Conservation (phyloP, 2,888 invertebrate genomes). For the Drosophila colorata region DNA sequence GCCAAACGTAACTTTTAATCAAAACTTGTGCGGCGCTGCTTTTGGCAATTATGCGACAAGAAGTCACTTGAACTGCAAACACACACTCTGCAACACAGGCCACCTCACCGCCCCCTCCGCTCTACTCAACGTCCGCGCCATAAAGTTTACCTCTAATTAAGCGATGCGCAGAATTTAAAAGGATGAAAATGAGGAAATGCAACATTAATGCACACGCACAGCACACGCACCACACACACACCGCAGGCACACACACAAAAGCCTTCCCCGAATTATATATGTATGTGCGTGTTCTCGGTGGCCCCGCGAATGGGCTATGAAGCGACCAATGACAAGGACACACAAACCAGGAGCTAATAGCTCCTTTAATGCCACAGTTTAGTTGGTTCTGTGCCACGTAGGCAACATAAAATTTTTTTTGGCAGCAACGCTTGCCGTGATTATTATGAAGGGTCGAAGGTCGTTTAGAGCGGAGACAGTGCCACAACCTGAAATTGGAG, state of each 20-base stretch:
- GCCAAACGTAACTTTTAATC: slow-evolving; percentile 65
- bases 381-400: slow-evolving; percentile 67
- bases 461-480: slow-evolving; percentile 22
- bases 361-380: slow-evolving; percentile 71
- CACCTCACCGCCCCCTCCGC: background rate
- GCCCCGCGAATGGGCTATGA: slow-evolving; percentile 54
- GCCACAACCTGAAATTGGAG: background rate
- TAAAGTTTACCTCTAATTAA: slow-evolving; percentile 67
- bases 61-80: slow-evolving; percentile 55
- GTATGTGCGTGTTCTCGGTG: slow-evolving; percentile 30
- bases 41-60: slow-evolving; percentile 68
- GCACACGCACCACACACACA: slow-evolving; percentile 20
- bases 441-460: slow-evolving; percentile 70
- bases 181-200: slow-evolving; percentile 53
- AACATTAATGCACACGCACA: slow-evolving; percentile 69
- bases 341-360: slow-evolving; percentile 62
- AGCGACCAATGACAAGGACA: slow-evolving; percentile 34
- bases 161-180: slow-evolving; percentile 62
- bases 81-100: slow-evolving; percentile 25
- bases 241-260: slow-evolving; percentile 4
- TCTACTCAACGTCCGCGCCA: background rate
- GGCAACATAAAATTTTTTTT: slow-evolving; percentile 59
- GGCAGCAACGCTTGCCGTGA: slow-evolving; percentile 52
- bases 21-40: slow-evolving; percentile 65
- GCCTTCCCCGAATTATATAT: background rate